Percentiles rank a stretch among this genome's conserved stretches.
These are phyloP conservation scores for Sminthurides aquaticus DNA, from an alignment of 2,888 invertebrate species.

Conservation along the genomic window DNA sequence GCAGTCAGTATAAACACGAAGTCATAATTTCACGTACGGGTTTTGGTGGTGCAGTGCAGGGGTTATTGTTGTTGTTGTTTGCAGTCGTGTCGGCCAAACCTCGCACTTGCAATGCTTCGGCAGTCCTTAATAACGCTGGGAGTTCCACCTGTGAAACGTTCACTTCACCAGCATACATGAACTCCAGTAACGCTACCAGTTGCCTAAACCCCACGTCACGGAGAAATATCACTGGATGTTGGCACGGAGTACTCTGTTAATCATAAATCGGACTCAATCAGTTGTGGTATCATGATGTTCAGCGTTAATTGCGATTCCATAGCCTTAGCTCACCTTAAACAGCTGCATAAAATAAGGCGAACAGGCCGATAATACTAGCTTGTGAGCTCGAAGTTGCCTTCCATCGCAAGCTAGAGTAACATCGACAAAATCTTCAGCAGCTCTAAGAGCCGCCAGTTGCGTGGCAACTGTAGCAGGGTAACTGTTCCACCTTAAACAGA, in stretches of 20 bases:
- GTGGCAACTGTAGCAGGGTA: conserved; percentile 73
- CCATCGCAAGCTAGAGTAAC: conserved; percentile 81
- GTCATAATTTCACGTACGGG: no score
- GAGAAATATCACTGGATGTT: conserved; percentile 78
- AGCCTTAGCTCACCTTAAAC: conserved; percentile 61
- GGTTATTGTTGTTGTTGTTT: conserved; percentile 32
- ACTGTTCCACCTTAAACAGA: conserved; percentile 84
- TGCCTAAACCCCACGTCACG: conserved; percentile 72
- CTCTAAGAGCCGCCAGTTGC: conserved; percentile 74
- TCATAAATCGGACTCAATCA: neutral
- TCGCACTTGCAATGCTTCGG: conserved; percentile 81
- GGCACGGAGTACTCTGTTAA: conserved; percentile 70
- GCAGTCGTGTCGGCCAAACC: conserved; percentile 68
- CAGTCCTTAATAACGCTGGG: conserved; percentile 84
- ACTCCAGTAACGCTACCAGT: conserved; percentile 68
- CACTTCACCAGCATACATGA: conserved; percentile 79
- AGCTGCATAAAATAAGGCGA: conserved; percentile 81
- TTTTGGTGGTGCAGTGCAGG: conserved; percentile 18
- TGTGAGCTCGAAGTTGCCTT: conserved; percentile 73
- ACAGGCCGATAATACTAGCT: conserved; percentile 72
- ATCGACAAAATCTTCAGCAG: conserved; percentile 81
- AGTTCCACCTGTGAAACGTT: conserved; percentile 86
- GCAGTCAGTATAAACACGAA: no score
- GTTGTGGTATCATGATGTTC: neutral
- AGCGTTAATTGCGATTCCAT: neutral